Conservation (phyloP, 2,797 vertebrate species). For the Poecilia picta region DNA sequence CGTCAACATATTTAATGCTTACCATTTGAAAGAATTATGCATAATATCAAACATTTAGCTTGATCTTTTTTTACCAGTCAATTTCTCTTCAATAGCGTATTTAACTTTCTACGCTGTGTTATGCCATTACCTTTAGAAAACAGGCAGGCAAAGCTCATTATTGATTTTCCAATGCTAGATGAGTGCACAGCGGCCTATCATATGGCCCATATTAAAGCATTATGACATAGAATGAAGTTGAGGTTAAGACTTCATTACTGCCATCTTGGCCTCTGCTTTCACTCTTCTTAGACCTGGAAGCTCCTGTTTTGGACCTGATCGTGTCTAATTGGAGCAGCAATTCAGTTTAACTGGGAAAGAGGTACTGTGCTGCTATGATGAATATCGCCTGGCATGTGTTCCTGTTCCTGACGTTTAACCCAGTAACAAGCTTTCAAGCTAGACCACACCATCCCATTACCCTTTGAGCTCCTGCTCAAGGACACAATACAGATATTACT, state of each 20-base stretch:
- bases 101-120: conserved; percentile 35
- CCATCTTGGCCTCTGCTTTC: conserved; percentile 74
- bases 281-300: conserved; percentile 66
- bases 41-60: neutral
- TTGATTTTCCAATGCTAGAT: conserved; percentile 73
- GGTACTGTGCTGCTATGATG: conserved; percentile 49
- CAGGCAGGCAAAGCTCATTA: conserved; percentile 54
- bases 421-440: conserved; percentile 72
- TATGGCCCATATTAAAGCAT: conserved; percentile 79
- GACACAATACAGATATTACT: conserved; percentile 39
- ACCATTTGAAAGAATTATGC: conserved; percentile 16
- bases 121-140: conserved; percentile 40
- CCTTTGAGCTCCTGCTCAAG: conserved; percentile 56
- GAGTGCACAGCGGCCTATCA: conserved; percentile 67
- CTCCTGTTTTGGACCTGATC: conserved; percentile 65
- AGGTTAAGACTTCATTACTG: conserved; percentile 80
- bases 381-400: conserved; percentile 54
- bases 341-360: conserved; percentile 69
- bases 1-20: neutral
- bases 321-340: conserved; percentile 72
- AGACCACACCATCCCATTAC: conserved; percentile 61
- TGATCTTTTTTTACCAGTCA: conserved; percentile 37
- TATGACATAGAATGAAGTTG: conserved; percentile 74
- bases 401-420: conserved; percentile 69
- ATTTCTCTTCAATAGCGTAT: conserved; percentile 21